Percentiles rank a stretch among this genome's conserved stretches.
Conservation (phyloP, 2,888 invertebrate species). For the Ormyrus pomaceus region DNA sequence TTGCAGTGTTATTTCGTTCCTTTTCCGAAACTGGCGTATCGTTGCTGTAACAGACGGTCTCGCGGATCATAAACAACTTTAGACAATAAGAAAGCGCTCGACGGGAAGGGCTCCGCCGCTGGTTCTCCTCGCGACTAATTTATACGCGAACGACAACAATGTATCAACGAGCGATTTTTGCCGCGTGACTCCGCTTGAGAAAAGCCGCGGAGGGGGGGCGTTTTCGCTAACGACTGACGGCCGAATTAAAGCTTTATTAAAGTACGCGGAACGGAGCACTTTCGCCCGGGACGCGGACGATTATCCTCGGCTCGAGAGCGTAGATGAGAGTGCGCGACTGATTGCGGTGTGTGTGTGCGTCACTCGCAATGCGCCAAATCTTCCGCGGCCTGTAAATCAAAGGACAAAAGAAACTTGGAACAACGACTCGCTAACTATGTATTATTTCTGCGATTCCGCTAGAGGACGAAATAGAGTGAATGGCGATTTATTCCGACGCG, state of each 20-base stretch:
- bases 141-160: no score
- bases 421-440: constrained; percentile 46
- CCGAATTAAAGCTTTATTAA: constrained; percentile 50
- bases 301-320: constrained; percentile 20
- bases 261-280: constrained; percentile 16
- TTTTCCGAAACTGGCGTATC: no score
- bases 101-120: background rate
- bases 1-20: background rate
- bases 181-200: background rate
- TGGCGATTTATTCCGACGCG: constrained; percentile 24
- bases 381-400: background rate
- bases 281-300: constrained; percentile 19
- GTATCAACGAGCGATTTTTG: background rate
- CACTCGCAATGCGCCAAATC: background rate
- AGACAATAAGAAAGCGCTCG: constrained; percentile 23
- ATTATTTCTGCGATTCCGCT: constrained; percentile 16
- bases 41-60: background rate
- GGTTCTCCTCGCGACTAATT: no score
- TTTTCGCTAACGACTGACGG: constrained; percentile 42
- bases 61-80: background rate
- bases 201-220: background rate
- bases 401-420: constrained; percentile 18
- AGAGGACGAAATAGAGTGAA: constrained; percentile 23
- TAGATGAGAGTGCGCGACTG: no score
- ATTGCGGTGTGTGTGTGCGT: background rate